These are phyloP conservation scores for Drepana falcataria DNA, from an alignment of 2,888 invertebrate genomes.

Conservation along the genomic window DNA sequence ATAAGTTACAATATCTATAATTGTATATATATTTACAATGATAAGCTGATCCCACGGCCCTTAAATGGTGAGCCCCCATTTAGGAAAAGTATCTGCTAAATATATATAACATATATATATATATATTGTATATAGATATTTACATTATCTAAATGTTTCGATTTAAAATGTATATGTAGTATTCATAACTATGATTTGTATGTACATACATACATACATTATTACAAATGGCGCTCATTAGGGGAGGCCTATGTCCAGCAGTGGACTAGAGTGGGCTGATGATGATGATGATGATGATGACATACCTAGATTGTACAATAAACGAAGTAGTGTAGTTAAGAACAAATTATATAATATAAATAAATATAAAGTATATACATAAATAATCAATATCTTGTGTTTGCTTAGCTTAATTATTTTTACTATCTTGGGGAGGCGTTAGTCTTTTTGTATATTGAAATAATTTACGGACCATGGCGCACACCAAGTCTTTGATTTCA, in stretches of 20 bases:
- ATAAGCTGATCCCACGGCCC: conserved; percentile 49
- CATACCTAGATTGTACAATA: no score
- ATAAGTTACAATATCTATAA: conserved; percentile 13
- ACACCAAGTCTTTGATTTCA: neutral
- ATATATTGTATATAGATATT: conserved; percentile 26
- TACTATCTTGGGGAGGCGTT: neutral
- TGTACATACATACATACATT: neutral
- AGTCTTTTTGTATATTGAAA: neutral
- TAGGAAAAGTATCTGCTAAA: conserved; percentile 47
- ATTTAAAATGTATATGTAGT: neutral
- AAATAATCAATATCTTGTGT: neutral
- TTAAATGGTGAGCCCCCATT: conserved; percentile 73
- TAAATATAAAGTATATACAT: neutral
- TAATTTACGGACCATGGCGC: neutral
- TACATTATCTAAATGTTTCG: conserved; percentile 6
- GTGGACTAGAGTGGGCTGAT: no score
- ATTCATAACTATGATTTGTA: neutral
- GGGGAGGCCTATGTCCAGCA: no score
- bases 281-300: no score
- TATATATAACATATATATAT: conserved; percentile 5
- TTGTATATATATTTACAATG: conserved; percentile 22
- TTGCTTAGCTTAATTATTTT: neutral
- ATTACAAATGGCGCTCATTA: no score
- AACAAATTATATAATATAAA: neutral
- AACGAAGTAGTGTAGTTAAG: no score